A percentile compares a stretch with the other conserved stretches of the same genome.
These are phyloP conservation scores for Strix uralensis DNA, from an alignment of 2,113 vertebrate species.

Conservation along the genomic window DNA sequence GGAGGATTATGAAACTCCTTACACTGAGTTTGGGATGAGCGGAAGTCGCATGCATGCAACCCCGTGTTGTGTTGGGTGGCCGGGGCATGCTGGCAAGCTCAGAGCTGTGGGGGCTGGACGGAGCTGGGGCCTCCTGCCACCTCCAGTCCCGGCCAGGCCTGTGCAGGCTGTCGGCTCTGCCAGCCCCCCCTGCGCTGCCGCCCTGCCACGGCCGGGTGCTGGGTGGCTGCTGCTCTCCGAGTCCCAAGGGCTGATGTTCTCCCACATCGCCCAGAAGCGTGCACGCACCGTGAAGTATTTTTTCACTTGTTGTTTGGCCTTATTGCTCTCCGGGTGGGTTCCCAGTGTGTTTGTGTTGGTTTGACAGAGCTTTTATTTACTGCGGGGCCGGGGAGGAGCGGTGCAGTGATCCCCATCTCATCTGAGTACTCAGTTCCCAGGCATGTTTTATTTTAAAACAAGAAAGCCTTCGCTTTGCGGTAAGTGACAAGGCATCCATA, in stretches of 20 bases:
- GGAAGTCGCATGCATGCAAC: rapidly evolving
- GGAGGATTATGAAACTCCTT: not conserved
- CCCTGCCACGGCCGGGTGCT: not conserved
- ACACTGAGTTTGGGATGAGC: not conserved
- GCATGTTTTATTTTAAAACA: not conserved
- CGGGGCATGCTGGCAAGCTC: rapidly evolving
- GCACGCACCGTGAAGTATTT: rapidly evolving
- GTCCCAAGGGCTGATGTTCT: rapidly evolving
- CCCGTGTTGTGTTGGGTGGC: rapidly evolving
- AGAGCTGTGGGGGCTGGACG: not conserved
- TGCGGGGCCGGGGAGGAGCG: rapidly evolving
- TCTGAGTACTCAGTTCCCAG: not conserved
- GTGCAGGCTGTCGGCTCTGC: no score
- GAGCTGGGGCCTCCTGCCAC: not conserved
- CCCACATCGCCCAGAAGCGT: rapidly evolving
- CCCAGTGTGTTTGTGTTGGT: not conserved
- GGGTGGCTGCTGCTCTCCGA: rapidly evolving
- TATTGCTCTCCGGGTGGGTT: rapidly evolving
- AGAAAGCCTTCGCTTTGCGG: not conserved
- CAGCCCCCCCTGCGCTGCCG: not conserved
- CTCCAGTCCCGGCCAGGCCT: no score
- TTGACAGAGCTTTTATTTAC: not conserved
- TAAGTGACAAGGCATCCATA: not conserved
- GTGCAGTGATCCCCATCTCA: not conserved
- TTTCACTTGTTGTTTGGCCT: not conserved